These are phyloP conservation scores for Leptinotarsa rubiginosa DNA, from an alignment of 2,888 invertebrate species.

Conservation along the genomic window DNA sequence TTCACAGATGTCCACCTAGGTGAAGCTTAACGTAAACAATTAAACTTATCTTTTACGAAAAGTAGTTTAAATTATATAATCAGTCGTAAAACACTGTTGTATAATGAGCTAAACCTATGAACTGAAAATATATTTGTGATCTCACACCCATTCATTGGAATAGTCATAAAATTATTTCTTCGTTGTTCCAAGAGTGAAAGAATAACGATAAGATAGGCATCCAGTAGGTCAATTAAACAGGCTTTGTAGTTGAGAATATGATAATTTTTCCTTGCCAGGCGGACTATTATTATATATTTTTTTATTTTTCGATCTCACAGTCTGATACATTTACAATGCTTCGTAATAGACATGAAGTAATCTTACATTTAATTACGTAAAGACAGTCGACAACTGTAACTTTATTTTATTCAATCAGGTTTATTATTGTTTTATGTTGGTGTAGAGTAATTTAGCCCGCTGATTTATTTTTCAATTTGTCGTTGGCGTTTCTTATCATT, in stretches of 20 bases:
- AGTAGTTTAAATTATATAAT: background rate
- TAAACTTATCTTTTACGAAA: background rate
- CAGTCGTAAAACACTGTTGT: background rate
- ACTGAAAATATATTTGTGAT: background rate
- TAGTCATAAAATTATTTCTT: background rate
- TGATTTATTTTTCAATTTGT: constrained; percentile 14
- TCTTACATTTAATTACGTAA: constrained; percentile 17
- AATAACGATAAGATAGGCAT: constrained; percentile 2
- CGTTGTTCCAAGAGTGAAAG: background rate
- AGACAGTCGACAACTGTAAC: constrained; percentile 40
- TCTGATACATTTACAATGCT: constrained; percentile 14
- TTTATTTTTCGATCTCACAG: constrained; percentile 13
- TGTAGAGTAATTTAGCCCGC: background rate
- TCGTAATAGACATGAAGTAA: constrained; percentile 18
- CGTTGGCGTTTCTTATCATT: background rate
- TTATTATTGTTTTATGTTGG: background rate
- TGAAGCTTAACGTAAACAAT: background rate
- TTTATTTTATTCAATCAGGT: constrained; percentile 31
- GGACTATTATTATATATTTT: background rate
- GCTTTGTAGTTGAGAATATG: constrained; percentile 16
- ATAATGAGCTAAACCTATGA: background rate
- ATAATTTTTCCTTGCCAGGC: constrained; percentile 8
- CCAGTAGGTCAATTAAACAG: constrained; percentile 21
- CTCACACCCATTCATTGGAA: background rate
- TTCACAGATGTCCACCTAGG: no score